These are phyloP conservation scores for Lerema accius DNA, from an alignment of 1,140 invertebrate genomes.

Conservation along the genomic window DNA sequence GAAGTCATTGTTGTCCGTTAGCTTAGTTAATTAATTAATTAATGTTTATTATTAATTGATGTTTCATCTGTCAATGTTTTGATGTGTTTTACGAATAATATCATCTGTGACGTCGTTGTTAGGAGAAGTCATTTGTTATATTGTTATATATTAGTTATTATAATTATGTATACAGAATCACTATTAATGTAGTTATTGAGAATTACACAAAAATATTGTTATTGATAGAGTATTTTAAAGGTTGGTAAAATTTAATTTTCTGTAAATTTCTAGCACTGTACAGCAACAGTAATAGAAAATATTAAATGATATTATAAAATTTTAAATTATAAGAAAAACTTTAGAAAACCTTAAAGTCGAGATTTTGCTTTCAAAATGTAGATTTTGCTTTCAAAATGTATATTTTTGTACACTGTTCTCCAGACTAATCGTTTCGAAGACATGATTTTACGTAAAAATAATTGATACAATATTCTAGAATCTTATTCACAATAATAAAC, in stretches of 20 bases:
- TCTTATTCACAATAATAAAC: too few relatives aligned
- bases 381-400: background rate
- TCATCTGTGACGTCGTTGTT: too few relatives aligned
- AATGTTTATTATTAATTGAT: too few relatives aligned
- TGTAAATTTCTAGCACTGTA: slow-evolving; percentile 7
- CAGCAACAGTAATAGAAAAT: background rate
- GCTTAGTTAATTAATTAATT: slow-evolving; percentile 14
- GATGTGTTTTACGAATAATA: too few relatives aligned
- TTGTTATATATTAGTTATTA: slow-evolving; percentile 3
- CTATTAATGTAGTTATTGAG: slow-evolving; percentile 14
- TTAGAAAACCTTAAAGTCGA: too few relatives aligned
- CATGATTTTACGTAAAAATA: too few relatives aligned
- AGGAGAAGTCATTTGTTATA: background rate
- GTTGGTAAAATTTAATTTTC: background rate
- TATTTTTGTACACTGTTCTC: background rate
- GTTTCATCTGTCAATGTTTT: slow-evolving; percentile 18
- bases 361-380: too few relatives aligned
- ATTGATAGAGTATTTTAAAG: background rate
- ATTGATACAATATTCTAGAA: too few relatives aligned
- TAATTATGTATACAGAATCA: background rate
- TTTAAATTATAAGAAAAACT: slow-evolving; percentile 2
- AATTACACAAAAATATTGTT: background rate
- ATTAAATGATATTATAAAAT: background rate
- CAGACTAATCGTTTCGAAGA: too few relatives aligned
- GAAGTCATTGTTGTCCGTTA: slow-evolving; percentile 35